phyloP scores from a whole-genome alignment of 2,888 invertebrate genomes.

The Netelia fuscicornis region DNA sequence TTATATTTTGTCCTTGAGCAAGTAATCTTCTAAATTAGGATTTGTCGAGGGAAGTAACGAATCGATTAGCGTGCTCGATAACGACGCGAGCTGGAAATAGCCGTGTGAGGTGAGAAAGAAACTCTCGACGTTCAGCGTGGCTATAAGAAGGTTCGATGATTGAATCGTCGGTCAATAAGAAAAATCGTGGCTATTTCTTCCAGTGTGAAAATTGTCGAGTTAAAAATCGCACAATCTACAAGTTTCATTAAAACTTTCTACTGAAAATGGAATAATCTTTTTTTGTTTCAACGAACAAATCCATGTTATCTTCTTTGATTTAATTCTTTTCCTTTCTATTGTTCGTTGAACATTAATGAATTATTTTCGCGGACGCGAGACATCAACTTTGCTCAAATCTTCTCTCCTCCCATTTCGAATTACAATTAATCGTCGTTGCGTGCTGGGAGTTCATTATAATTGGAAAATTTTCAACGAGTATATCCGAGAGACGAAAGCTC shows the following conservation, averaged over 20 bases:
- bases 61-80: not conserved
- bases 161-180: not conserved
- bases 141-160: not conserved
- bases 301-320: not conserved
- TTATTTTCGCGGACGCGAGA: no score
- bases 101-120: not conserved
- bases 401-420: not conserved
- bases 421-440: conserved; percentile 11
- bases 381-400: no score
- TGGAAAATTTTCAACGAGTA: not conserved
- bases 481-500: not conserved
- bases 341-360: no score
- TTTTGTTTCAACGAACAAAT: no score
- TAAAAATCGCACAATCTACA: no score
- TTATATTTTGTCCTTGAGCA: not conserved
- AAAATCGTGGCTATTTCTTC: no score
- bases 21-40: not conserved
- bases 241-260: no score
- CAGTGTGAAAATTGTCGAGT: no score
- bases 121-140: not conserved
- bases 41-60: not conserved
- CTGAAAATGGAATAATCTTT: no score
- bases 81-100: not conserved
- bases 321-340: no score
- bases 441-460: not conserved